Conservation (phyloP, 2,113 vertebrate genomes). For the Cisticola juncidis region DNA sequence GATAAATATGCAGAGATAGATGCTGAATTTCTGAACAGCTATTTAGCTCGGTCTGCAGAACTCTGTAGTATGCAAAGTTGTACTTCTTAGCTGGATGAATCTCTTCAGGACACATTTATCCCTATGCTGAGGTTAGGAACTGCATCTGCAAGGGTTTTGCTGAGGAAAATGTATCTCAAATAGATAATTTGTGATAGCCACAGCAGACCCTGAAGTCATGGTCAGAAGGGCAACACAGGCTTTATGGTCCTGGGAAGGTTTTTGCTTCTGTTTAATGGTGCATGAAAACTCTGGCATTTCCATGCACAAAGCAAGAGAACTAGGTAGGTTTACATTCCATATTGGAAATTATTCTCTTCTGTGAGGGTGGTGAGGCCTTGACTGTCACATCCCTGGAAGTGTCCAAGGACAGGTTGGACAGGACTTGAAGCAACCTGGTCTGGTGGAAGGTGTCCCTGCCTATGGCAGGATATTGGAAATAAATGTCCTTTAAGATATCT, state of each 20-base stretch:
- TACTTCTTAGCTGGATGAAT: not conserved
- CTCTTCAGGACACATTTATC: not conserved
- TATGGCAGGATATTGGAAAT: not conserved
- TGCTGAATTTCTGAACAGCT: not conserved
- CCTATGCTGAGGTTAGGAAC: not conserved
- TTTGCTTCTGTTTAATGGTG: not conserved
- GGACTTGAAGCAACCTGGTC: not conserved
- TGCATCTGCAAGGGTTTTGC: not conserved
- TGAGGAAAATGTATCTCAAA: not conserved
- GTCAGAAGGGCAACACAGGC: not conserved
- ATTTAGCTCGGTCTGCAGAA: not conserved
- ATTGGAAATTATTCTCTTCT: no score
- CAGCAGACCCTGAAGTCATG: not conserved
- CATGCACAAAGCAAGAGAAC: not conserved
- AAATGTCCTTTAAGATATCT: not conserved
- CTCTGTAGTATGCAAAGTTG: not conserved
- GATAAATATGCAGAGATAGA: not conserved
- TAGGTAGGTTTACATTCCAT: not conserved
- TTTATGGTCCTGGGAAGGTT: not conserved
- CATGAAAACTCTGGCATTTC: not conserved
- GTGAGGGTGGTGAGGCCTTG: rapidly evolving
- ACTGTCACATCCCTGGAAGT: no score
- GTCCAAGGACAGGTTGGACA: not conserved
- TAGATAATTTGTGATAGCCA: not conserved
- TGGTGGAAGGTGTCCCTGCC: not conserved